phyloP scores from a whole-genome alignment of 2,113 vertebrate genomes.

The Falcunculus frontatus region DNA sequence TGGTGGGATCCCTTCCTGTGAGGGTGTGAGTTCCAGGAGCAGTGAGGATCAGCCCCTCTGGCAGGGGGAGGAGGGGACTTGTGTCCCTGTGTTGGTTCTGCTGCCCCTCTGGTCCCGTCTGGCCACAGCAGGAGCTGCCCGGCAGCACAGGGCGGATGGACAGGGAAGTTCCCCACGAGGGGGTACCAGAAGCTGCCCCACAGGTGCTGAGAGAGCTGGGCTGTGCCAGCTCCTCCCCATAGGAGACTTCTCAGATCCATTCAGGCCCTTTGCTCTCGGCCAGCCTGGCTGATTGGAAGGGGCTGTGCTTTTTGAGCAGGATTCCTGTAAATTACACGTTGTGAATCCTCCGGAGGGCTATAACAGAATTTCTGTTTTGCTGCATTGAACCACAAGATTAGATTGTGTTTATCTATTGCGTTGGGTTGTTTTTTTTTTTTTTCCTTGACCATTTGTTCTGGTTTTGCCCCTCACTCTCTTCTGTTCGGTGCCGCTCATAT shows the following conservation, averaged over 20 bases:
- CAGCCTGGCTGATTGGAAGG: slow-evolving; percentile 36
- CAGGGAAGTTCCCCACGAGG: not conserved
- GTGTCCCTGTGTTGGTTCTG: not conserved
- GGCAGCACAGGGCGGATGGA: fast-evolving
- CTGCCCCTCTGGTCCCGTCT: not conserved
- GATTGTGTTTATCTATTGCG: slow-evolving; percentile 28
- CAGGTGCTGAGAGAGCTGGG: not conserved
- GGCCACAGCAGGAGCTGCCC: not conserved
- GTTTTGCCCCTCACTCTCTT: not conserved
- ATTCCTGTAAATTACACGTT: slow-evolving; percentile 64
- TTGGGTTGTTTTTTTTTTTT: not conserved
- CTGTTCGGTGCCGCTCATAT: not conserved
- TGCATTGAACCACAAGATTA: slow-evolving; percentile 46
- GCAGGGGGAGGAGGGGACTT: fast-evolving
- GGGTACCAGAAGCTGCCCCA: not conserved
- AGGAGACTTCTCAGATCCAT: not conserved
- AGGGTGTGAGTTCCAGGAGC: not conserved
- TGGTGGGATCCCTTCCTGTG: not conserved
- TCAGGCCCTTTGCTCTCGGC: not conserved
- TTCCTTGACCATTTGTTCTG: not conserved
- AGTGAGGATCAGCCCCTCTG: not conserved
- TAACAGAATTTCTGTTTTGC: slow-evolving; percentile 46
- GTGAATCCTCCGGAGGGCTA: slow-evolving; percentile 23
- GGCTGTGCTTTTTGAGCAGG: not conserved
- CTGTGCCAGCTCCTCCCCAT: not conserved